These are phyloP conservation scores for Phocoena phocoena DNA, from an alignment of 2,113 vertebrate species.

Conservation along the genomic window DNA sequence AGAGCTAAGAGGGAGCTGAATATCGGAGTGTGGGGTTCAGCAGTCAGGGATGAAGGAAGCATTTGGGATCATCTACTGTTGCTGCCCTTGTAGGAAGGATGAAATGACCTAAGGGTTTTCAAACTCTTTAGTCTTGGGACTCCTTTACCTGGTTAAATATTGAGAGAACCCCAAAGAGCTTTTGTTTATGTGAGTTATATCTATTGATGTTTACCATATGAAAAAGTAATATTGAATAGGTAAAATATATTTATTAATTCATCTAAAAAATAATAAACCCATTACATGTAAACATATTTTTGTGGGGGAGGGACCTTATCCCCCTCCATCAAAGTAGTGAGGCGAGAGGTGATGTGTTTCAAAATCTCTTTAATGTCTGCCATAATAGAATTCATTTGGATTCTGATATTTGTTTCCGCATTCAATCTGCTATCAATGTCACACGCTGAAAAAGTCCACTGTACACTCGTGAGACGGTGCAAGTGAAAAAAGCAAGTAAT, in stretches of 20 bases:
- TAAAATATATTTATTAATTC: not conserved
- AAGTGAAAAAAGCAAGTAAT: not conserved
- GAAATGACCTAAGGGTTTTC: not conserved
- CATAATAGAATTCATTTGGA: not conserved
- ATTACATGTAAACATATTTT: not conserved
- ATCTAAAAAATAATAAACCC: not conserved
- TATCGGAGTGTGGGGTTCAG: not conserved
- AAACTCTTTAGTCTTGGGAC: not conserved
- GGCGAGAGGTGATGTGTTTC: not conserved
- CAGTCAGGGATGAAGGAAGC: not conserved
- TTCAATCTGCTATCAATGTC: not conserved
- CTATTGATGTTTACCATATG: not conserved
- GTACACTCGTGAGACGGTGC: not conserved
- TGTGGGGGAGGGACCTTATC: not conserved
- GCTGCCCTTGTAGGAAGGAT: not conserved
- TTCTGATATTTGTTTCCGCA: not conserved
- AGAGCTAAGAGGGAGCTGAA: not conserved
- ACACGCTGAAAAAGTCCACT: not conserved
- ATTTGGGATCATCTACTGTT: not conserved
- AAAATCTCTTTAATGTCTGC: not conserved
- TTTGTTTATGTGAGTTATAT: not conserved
- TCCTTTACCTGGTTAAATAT: not conserved
- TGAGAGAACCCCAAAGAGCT: not conserved
- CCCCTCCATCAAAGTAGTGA: not conserved
- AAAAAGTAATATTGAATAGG: not conserved